A percentile compares a stretch with the other conserved stretches of the same genome.
Evolutionary conservation across 2,888 invertebrate species (phyloP).

Genomic region (Agapetus fuscipes): DNA sequence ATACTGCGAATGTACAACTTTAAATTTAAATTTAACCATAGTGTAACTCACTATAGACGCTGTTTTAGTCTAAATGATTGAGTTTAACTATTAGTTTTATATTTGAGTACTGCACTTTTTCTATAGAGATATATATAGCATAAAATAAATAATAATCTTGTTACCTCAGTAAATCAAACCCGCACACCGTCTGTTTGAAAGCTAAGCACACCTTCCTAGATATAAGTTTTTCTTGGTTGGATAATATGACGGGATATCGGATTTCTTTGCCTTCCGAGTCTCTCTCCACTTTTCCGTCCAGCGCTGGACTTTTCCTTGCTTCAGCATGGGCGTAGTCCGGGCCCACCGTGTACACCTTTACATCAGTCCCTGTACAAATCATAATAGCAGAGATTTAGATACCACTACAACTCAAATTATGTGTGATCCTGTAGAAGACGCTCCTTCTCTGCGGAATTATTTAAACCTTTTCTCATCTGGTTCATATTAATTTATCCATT

Average conservation of each 20-base stretch:
- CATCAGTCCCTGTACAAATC: slow-evolving; percentile 49
- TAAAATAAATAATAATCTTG: slow-evolving; percentile 7
- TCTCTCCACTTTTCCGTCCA: slow-evolving; percentile 97
- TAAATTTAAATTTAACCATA: no score
- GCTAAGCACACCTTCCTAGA: slow-evolving; percentile 95
- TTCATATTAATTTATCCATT: no score
- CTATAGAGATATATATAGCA: neutral
- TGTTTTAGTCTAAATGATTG: no score
- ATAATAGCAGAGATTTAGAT: neutral
- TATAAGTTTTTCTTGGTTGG: slow-evolving; percentile 94
- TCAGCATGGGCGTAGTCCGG: slow-evolving; percentile 99
- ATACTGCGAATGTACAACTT: no score
- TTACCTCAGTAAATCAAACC: slow-evolving; percentile 89
- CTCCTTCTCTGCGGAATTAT: neutral
- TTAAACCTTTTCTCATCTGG: no score
- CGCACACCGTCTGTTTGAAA: slow-evolving; percentile 98
- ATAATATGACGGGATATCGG: slow-evolving; percentile 95
- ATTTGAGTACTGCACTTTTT: neutral
- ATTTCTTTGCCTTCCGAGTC: slow-evolving; percentile 98
- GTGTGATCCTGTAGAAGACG: neutral
- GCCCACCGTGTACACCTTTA: slow-evolving; percentile 95
- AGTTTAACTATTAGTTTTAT: no score
- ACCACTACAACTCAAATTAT: neutral
- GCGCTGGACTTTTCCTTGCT: slow-evolving; percentile 94
- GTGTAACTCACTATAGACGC: no score